These are phyloP conservation scores for Drosophila testacea DNA, from an alignment of 2,888 invertebrate species.

Conservation along the genomic window DNA sequence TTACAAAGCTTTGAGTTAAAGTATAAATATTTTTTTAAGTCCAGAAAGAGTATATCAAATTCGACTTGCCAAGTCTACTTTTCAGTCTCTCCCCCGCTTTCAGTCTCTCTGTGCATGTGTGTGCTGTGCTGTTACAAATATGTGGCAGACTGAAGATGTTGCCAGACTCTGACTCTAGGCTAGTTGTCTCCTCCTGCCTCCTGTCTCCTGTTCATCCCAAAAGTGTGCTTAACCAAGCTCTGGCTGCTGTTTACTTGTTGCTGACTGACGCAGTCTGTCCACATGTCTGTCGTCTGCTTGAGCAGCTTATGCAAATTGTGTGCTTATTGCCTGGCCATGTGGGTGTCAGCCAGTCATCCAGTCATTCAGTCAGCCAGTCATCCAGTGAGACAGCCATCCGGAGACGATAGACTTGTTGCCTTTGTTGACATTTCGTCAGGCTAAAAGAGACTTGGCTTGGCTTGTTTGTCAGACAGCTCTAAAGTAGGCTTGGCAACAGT, in stretches of 20 bases:
- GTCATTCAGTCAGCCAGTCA: slow-evolving; percentile 41
- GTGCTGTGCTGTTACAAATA: slow-evolving; percentile 41
- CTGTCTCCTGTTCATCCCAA: neutral
- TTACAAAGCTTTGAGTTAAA: too few relatives aligned
- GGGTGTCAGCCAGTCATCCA: slow-evolving; percentile 70
- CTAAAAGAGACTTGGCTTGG: slow-evolving; percentile 52
- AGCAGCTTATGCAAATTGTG: slow-evolving; percentile 79
- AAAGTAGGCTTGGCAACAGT: slow-evolving; percentile 53
- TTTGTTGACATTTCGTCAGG: slow-evolving; percentile 79
- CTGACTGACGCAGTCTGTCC: slow-evolving; percentile 14
- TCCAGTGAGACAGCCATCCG: slow-evolving; percentile 50
- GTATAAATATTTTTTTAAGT: too few relatives aligned
- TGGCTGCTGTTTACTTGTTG: slow-evolving; percentile 42
- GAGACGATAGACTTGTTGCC: slow-evolving; percentile 72
- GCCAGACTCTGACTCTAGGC: slow-evolving; percentile 30
- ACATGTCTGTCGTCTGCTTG: slow-evolving; percentile 36
- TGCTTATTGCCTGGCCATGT: slow-evolving; percentile 74
- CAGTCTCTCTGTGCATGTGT: neutral
- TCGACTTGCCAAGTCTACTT: neutral
- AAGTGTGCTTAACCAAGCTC: neutral
- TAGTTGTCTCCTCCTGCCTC: slow-evolving; percentile 6
- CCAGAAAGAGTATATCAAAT: slow-evolving; percentile 24
- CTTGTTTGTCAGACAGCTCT: slow-evolving; percentile 49
- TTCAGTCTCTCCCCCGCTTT: neutral
- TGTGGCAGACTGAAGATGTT: slow-evolving; percentile 68